phyloP scores from a whole-genome alignment of 2,888 invertebrate species.

The Pheosia gnoma region DNA sequence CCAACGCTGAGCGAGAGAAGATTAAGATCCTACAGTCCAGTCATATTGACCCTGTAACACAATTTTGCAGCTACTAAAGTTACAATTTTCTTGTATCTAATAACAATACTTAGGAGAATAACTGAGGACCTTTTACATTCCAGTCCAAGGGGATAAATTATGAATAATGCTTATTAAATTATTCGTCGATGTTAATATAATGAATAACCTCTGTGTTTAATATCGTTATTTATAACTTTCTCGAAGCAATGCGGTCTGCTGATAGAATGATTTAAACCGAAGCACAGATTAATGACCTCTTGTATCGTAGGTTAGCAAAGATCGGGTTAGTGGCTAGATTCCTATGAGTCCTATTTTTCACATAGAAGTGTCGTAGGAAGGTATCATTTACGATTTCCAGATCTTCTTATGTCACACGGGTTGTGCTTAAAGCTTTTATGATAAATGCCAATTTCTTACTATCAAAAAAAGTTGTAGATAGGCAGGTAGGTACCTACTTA shows the following conservation, averaged over 20 bases:
- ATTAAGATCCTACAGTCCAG: too few species aligned
- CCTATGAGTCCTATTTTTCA: neutral
- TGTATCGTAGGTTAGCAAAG: neutral
- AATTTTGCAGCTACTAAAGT: too few species aligned
- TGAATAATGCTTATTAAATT: conserved; percentile 43
- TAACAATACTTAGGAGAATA: neutral
- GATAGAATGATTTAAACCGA: neutral
- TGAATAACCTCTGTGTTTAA: conserved; percentile 25
- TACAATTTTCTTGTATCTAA: too few species aligned
- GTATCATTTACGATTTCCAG: too few species aligned
- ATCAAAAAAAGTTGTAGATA: too few species aligned
- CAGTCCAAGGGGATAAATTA: conserved; percentile 9
- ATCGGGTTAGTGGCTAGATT: neutral
- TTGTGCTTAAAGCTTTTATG: too few species aligned
- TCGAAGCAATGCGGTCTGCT: conserved; percentile 3
- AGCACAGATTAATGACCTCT: neutral
- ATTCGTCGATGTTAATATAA: conserved; percentile 39
- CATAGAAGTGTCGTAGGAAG: too few species aligned
- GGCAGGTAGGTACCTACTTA: too few species aligned
- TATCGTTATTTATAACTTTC: conserved; percentile 31
- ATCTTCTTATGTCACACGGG: too few species aligned
- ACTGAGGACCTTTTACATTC: neutral
- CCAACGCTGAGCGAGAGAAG: too few species aligned
- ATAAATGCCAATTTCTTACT: too few species aligned
- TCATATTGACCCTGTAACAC: too few species aligned